phyloP scores from a whole-genome alignment of 1,140 invertebrate genomes.

The Neodiprion lecontei region DNA sequence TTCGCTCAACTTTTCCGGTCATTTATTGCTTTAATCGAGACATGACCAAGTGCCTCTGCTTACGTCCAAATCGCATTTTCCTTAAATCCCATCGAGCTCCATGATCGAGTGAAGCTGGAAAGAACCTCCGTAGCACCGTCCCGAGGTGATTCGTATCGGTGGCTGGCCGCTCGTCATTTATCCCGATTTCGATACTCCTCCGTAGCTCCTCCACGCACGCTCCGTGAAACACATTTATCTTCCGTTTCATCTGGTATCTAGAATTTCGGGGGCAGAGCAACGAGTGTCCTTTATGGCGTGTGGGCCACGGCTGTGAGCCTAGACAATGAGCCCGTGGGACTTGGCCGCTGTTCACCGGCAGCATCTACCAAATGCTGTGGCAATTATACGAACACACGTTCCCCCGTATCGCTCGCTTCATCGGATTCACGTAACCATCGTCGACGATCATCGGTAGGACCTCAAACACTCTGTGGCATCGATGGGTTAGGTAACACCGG shows the following conservation, averaged over 20 bases:
- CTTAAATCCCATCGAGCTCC: neutral
- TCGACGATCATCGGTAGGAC: neutral
- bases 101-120: neutral
- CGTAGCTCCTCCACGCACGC: neutral
- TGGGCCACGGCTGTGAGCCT: neutral
- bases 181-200: neutral
- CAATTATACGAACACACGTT: neutral
- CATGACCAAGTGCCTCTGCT: too few relatives aligned
- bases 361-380: constrained; percentile 5
- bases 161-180: constrained; percentile 6
- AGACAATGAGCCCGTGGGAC: constrained; percentile 6
- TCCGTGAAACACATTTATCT: neutral
- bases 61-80: neutral
- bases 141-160: neutral
- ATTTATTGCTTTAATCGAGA: too few relatives aligned
- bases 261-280: neutral
- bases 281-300: too few relatives aligned
- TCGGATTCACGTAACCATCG: neutral
- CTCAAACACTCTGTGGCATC: neutral
- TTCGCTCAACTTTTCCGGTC: too few relatives aligned
- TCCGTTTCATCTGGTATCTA: constrained; percentile 1
- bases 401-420: neutral
- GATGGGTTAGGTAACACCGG: neutral
- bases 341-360: neutral
- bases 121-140: neutral